Percentiles rank a stretch among this genome's conserved stretches.
phyloP scores from a whole-genome alignment of 2,888 invertebrate species.

The Lepidocyrtinus sp. region DNA sequence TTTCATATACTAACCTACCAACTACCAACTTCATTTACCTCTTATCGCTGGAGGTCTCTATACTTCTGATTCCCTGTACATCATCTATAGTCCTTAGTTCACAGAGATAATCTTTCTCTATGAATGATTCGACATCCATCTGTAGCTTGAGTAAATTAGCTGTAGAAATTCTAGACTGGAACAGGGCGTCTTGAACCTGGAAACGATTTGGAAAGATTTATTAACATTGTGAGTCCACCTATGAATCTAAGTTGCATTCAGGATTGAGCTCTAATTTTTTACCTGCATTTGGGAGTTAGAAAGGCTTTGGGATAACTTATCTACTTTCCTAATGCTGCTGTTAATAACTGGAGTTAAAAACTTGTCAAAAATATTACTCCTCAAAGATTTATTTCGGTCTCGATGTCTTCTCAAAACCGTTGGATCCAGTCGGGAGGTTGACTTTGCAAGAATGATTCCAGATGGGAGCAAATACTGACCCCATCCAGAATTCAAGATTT shows the following conservation, averaged over 20 bases:
- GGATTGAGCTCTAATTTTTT: conserved; percentile 39
- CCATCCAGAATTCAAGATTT: conserved; percentile 38
- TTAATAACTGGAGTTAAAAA: conserved; percentile 64
- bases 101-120: conserved; percentile 55
- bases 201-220: too few relatives aligned
- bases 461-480: conserved; percentile 34
- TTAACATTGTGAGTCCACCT: too few relatives aligned
- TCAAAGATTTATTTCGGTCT: conserved; percentile 63
- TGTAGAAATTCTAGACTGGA: conserved; percentile 63
- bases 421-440: conserved; percentile 47
- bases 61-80: conserved; percentile 19
- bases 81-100: conserved; percentile 61
- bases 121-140: conserved; percentile 60
- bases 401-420: conserved; percentile 60
- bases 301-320: conserved; percentile 65
- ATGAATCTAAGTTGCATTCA: too few relatives aligned
- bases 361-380: conserved; percentile 64
- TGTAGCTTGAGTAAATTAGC: conserved; percentile 62
- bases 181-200: conserved; percentile 67
- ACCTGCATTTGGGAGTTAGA: conserved; percentile 67
- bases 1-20: too few relatives aligned
- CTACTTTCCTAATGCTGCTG: conserved; percentile 60
- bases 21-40: too few relatives aligned
- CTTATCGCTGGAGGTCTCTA: too few relatives aligned
- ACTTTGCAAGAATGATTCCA: conserved; percentile 41